A percentile compares a stretch with the other conserved stretches of the same genome.
Evolutionary conservation across 1,140 invertebrate species (phyloP).

Genomic region (Trachymyrmex cornetzi): DNA sequence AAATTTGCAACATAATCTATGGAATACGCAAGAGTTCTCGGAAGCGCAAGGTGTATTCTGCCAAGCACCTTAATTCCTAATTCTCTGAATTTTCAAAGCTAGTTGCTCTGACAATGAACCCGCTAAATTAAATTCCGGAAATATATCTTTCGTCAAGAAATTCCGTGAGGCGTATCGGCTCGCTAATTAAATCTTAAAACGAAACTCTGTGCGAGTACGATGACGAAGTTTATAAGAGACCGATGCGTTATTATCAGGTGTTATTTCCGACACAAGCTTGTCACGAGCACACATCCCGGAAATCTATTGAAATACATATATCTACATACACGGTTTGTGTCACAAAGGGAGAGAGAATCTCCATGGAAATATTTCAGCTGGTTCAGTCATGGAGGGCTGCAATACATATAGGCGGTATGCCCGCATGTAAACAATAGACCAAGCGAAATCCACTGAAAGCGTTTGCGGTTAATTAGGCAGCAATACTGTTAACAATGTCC

Average conservation of each 20-base stretch:
- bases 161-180: neutral
- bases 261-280: conserved; percentile 34
- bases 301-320: conserved; percentile 31
- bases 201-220: neutral
- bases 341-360: conserved; percentile 73
- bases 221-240: conserved; percentile 18
- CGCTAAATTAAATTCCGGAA: conserved; percentile 57
- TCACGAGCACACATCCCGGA: conserved; percentile 11
- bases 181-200: conserved; percentile 41
- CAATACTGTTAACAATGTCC: conserved; percentile 81
- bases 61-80: neutral
- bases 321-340: conserved; percentile 29
- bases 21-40: neutral
- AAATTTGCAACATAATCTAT: neutral
- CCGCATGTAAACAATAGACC: conserved; percentile 79
- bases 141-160: conserved; percentile 39
- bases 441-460: conserved; percentile 78
- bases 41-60: neutral
- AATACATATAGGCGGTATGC: conserved; percentile 70
- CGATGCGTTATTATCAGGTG: conserved; percentile 30
- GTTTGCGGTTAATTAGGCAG: conserved; percentile 82
- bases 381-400: conserved; percentile 75
- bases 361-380: conserved; percentile 78
- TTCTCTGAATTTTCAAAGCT: conserved; percentile 64
- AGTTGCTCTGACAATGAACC: conserved; percentile 37